A percentile compares a stretch with the other conserved stretches of the same genome.
Evolutionary conservation across 2,113 vertebrate genomes (phyloP).

Genomic region (Geococcyx californianus): DNA sequence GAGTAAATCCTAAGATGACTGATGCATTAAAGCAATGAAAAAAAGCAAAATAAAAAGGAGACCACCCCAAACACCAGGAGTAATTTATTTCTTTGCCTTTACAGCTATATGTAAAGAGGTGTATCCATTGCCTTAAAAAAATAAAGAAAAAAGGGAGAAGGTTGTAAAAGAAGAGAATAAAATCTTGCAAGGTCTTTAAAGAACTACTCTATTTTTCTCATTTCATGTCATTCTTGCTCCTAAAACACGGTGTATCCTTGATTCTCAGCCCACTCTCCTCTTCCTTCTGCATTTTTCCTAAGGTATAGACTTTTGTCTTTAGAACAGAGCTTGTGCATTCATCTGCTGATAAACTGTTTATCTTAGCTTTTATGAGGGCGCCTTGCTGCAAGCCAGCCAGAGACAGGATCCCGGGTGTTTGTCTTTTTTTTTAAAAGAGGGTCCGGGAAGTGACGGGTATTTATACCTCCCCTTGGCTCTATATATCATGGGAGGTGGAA

Average conservation of each 20-base stretch:
- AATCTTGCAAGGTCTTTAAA: neutral
- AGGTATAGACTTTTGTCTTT: constrained; percentile 77
- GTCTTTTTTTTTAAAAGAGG: constrained; percentile 66
- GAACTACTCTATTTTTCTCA: constrained; percentile 2
- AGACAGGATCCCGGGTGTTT: constrained; percentile 81
- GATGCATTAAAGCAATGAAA: neutral
- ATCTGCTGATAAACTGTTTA: constrained; percentile 87
- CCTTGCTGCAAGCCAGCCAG: constrained; percentile 78
- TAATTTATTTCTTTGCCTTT: neutral
- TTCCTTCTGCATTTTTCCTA: constrained; percentile 40
- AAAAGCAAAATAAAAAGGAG: neutral
- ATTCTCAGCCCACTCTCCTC: neutral
- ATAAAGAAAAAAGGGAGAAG: neutral
- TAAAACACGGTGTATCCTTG: neutral
- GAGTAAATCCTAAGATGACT: constrained; percentile 25
- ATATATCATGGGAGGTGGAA: constrained; percentile 72
- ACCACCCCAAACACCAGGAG: neutral
- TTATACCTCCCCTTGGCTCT: constrained; percentile 69
- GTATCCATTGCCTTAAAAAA: neutral
- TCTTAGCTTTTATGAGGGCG: constrained; percentile 87
- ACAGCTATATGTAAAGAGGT: neutral
- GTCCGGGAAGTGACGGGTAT: constrained; percentile 59
- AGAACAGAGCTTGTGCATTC: constrained; percentile 74
- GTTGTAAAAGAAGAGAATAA: neutral
- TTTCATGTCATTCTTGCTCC: constrained; percentile 20